phyloP scores from a whole-genome alignment of 2,113 vertebrate species.

The Calidris pugnax region DNA sequence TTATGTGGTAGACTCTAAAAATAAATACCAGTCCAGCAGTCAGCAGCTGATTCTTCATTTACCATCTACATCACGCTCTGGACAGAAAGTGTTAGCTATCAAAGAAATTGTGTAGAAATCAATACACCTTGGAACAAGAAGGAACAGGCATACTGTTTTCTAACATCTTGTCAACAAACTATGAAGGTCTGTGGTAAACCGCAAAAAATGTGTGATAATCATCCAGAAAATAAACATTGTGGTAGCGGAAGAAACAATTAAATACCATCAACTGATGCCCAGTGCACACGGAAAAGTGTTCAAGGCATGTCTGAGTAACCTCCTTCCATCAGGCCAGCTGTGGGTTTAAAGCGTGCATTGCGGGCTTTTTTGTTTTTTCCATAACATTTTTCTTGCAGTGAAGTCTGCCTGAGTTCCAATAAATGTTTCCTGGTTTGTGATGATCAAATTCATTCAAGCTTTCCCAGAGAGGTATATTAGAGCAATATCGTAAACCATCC shows the following conservation, averaged over 20 bases:
- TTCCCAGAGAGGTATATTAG: not conserved
- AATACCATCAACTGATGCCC: not conserved
- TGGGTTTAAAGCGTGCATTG: not conserved
- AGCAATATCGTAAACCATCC: not conserved
- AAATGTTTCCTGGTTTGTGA: not conserved
- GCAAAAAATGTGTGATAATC: not conserved
- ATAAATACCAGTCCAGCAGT: not conserved
- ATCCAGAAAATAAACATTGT: not conserved
- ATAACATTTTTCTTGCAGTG: not conserved
- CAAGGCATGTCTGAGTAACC: not conserved
- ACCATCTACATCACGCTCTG: not conserved
- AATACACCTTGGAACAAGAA: not conserved
- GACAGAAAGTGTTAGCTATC: not conserved
- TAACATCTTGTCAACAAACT: not conserved
- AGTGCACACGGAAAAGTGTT: not conserved
- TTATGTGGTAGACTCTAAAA: not conserved
- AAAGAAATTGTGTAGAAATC: not conserved
- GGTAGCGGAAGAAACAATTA: not conserved
- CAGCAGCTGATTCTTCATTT: not conserved
- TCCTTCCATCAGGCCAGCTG: not conserved
- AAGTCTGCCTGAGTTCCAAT: constrained; percentile 1
- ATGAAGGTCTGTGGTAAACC: not conserved
- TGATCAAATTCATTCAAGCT: not conserved
- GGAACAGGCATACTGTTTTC: not conserved
- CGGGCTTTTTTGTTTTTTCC: not conserved